Evolutionary conservation across 2,888 invertebrate genomes (phyloP).

Genomic region (Psococerastis gibbosa): DNA sequence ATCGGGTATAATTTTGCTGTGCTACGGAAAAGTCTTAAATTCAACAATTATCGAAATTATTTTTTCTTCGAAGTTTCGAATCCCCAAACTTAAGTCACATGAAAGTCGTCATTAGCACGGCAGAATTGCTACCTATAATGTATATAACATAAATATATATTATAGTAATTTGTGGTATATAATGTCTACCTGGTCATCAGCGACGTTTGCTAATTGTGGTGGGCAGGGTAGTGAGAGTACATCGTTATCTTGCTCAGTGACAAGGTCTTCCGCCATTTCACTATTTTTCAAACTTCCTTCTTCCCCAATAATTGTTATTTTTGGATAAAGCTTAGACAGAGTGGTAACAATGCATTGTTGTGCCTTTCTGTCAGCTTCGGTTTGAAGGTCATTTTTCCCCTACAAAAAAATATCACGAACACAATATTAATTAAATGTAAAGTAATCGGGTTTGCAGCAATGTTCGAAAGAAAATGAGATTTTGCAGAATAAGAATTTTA

Average conservation of each 20-base stretch:
- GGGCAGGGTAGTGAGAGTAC: constrained; percentile 49
- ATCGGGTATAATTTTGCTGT: no score
- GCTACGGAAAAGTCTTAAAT: no score
- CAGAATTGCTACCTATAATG: constrained; percentile 5
- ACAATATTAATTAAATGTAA: constrained; percentile 10
- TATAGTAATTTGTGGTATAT: not conserved
- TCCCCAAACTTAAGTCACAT: no score
- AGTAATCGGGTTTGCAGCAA: no score
- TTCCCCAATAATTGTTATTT: constrained; percentile 72
- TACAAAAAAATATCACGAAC: constrained; percentile 23
- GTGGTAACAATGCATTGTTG: constrained; percentile 86
- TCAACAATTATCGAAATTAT: no score
- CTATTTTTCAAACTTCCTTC: constrained; percentile 53
- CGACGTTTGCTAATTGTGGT: constrained; percentile 35
- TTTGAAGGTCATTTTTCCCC: constrained; percentile 89
- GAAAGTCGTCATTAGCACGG: no score
- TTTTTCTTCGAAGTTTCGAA: no score
- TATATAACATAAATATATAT: not conserved
- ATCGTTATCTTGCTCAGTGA: constrained; percentile 48
- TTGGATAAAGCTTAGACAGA: constrained; percentile 64
- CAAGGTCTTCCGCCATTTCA: constrained; percentile 54
- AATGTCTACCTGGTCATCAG: constrained; percentile 58
- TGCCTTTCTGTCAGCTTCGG: constrained; percentile 91
- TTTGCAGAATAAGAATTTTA: no score
- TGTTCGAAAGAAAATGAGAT: no score